These are phyloP conservation scores for Coluber constrictor DNA, from an alignment of 2,797 vertebrate genomes.

Conservation along the genomic window DNA sequence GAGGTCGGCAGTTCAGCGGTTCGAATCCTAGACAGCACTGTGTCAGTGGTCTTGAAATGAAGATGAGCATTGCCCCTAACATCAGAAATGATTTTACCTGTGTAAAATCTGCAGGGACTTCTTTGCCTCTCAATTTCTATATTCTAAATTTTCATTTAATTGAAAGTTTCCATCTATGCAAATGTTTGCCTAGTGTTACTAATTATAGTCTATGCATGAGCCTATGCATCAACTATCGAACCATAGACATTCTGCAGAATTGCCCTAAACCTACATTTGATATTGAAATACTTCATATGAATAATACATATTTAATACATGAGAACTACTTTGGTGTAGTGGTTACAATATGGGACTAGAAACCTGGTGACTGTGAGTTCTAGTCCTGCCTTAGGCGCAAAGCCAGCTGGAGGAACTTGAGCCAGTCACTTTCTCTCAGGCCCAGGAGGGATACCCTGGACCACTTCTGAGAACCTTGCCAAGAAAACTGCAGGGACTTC, in stretches of 20 bases:
- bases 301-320: not conserved
- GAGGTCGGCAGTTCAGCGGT: too few relatives aligned
- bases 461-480: not conserved
- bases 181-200: not conserved
- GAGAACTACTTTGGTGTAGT: not conserved
- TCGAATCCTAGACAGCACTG: not conserved
- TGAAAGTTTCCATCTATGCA: not conserved
- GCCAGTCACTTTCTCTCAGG: not conserved
- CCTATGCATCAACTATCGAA: not conserved
- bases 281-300: not conserved
- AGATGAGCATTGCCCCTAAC: not conserved
- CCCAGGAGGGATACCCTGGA: not conserved
- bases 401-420: not conserved
- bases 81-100: not conserved
- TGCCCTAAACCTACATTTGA: not conserved
- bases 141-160: not conserved
- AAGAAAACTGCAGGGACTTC: not conserved
- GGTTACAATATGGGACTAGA: not conserved
- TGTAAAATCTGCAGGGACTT: not conserved
- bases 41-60: not conserved
- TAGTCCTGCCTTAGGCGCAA: not conserved
- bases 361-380: not conserved
- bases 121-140: not conserved
- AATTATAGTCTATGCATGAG: not conserved
- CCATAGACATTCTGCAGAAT: not conserved